These are phyloP conservation scores for Galerucella nymphaeae DNA, from an alignment of 2,888 invertebrate species.

Conservation along the genomic window DNA sequence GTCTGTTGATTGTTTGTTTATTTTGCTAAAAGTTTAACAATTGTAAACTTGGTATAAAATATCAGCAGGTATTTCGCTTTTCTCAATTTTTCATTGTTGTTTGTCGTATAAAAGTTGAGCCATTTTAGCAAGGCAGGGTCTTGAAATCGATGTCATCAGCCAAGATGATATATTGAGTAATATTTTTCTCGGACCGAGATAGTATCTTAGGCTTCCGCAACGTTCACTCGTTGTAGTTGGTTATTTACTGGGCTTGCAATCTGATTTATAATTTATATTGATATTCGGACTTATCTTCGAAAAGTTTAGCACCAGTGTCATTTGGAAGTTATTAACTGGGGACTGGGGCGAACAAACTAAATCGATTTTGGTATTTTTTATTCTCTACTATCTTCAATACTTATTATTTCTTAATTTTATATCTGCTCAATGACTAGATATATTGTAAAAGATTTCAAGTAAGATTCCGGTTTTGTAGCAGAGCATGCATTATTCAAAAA, in stretches of 20 bases:
- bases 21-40: too few species aligned
- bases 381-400: background rate
- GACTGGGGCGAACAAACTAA: conserved; percentile 26
- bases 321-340: conserved; percentile 33
- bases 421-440: background rate
- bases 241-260: conserved; percentile 61
- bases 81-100: conserved; percentile 56
- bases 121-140: conserved; percentile 49
- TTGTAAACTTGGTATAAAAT: background rate
- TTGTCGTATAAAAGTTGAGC: conserved; percentile 37
- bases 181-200: conserved; percentile 63
- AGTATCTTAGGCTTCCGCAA: conserved; percentile 60
- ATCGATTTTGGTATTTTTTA: conserved; percentile 10
- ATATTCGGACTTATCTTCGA: conserved; percentile 55
- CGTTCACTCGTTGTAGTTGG: conserved; percentile 46
- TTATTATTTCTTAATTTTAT: background rate
- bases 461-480: background rate
- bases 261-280: conserved; percentile 61
- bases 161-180: conserved; percentile 61
- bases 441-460: background rate
- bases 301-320: conserved; percentile 43
- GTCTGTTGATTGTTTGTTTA: too few species aligned
- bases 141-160: conserved; percentile 61
- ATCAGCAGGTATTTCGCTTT: conserved; percentile 16
- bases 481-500: conserved; percentile 24